Percentiles rank a stretch among this genome's conserved stretches.
Evolutionary conservation across 1,140 invertebrate species (phyloP).

Genomic region (Philaenus spumarius): DNA sequence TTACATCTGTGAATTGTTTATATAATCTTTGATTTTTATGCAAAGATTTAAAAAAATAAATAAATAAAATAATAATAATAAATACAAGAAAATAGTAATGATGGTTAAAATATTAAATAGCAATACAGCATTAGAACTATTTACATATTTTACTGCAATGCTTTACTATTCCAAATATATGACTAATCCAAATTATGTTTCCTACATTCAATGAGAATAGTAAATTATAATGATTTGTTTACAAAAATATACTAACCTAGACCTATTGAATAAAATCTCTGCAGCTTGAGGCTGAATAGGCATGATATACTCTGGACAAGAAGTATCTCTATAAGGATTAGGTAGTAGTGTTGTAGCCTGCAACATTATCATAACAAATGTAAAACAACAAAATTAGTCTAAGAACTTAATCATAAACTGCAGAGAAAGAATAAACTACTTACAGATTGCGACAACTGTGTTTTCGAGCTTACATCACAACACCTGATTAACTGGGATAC

Average conservation of each 20-base stretch:
- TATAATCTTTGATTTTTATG: too few relatives aligned
- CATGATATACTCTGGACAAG: slow-evolving; percentile 60
- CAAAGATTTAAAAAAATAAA: too few relatives aligned
- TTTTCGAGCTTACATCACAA: slow-evolving; percentile 81
- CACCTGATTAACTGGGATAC: slow-evolving; percentile 87
- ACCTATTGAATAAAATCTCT: slow-evolving; percentile 74
- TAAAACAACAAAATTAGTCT: not conserved
- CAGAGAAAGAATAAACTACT: not conserved
- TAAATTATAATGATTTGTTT: not conserved
- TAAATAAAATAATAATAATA: too few relatives aligned
- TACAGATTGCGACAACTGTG: slow-evolving; percentile 53
- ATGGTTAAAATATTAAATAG: too few relatives aligned
- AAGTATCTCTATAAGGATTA: slow-evolving; percentile 63
- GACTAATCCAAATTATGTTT: too few relatives aligned
- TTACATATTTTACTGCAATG: too few relatives aligned
- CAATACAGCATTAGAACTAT: too few relatives aligned
- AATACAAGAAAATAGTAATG: too few relatives aligned
- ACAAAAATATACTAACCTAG: slow-evolving; percentile 47
- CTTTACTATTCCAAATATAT: too few relatives aligned
- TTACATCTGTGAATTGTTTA: too few relatives aligned
- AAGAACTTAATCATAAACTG: not conserved
- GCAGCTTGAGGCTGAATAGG: slow-evolving; percentile 66
- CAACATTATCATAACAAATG: slow-evolving; percentile 14
- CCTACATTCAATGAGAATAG: too few relatives aligned
- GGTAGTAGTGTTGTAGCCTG: slow-evolving; percentile 53